phyloP scores from a whole-genome alignment of 2,888 invertebrate species.

The Caenorhabditis drosophilae region DNA sequence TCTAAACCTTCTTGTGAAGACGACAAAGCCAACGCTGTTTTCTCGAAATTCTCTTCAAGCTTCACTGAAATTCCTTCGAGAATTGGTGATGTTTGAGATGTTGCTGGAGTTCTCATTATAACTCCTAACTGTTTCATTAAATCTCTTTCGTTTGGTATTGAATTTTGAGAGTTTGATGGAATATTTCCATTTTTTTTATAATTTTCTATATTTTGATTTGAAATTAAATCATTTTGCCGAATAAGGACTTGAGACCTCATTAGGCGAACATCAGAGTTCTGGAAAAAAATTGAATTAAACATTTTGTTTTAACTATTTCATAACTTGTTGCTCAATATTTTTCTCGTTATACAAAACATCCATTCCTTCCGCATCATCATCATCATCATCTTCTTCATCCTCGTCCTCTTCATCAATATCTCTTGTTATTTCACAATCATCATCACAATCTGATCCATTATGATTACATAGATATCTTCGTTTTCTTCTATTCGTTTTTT shows the following conservation, averaged over 20 bases:
- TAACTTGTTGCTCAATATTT: too few species aligned
- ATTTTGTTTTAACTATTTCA: background rate
- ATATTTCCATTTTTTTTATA: background rate
- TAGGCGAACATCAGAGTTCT: background rate
- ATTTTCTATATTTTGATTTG: too few species aligned
- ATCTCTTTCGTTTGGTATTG: background rate
- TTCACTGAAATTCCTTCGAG: background rate
- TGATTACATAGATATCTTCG: slow-evolving; percentile 9
- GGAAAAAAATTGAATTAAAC: background rate
- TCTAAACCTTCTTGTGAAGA: background rate
- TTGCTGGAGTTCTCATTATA: background rate
- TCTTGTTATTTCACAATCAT: slow-evolving; percentile 11
- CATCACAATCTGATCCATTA: slow-evolving; percentile 30
- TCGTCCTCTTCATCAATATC: slow-evolving; percentile 10
- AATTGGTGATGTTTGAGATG: background rate
- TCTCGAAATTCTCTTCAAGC: background rate
- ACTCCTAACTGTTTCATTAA: background rate
- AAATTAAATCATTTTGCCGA: too few species aligned
- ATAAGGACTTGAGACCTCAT: too few species aligned
- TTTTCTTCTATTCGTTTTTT: slow-evolving; percentile 17
- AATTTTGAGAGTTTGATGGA: too few species aligned
- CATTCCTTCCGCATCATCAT: background rate
- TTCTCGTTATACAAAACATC: background rate
- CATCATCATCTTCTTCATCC: slow-evolving; percentile 13
- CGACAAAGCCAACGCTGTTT: background rate